Base-by-base conservation (phyloP, 2,113 vertebrate genomes). In the Amphiprion ocellaris region DNA sequence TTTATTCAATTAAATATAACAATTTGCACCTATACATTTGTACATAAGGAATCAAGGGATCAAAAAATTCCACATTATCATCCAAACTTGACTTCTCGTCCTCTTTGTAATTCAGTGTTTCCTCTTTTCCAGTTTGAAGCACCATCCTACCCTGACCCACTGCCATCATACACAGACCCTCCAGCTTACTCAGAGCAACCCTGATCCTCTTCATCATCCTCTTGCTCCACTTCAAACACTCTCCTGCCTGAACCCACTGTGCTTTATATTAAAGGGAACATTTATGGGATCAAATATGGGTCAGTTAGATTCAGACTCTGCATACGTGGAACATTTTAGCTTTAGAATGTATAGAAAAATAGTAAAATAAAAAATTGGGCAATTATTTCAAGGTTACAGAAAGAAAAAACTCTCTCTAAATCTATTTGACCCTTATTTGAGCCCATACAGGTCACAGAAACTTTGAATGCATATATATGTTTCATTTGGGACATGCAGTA, bases 81-180 rank as follows among this genome's bases (percentile, higher is more conserved):
- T 33, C 0, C 10, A 41, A 24, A n/a, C 3, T 60, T 14, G 10
- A 5, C 17, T 2, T 1, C 8, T 10, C 9, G 33, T 11, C 12
- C 12, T 37, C 47, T 55, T 17, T 56, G 11, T 53, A 37, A 55
- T 68, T 14, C 58, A 26, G 24, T 23, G 11, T 66, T 4, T 17
- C 14, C 19, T 52, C 10, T 68, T 56, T 50, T 69, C 9, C 24
- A 87, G 81, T 10, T 70, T 11, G 69, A 80, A 16, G 53, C 83
- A 37, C 52, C 78, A 9, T 54, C 63, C 0, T 70, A 60, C 59
- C 1, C 6, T 4, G 70, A 74, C 3, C 64, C 69, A 1, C 69
- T 69, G 3, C 74, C 74, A 4, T 73, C 78, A 41, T 58, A 84
- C 61, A 24, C 41, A 15, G 74, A 79, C 33, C 74, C 64, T 46